These are phyloP conservation scores for Channa maculata DNA, from an alignment of 2,113 vertebrate genomes.

Conservation along the genomic window DNA sequence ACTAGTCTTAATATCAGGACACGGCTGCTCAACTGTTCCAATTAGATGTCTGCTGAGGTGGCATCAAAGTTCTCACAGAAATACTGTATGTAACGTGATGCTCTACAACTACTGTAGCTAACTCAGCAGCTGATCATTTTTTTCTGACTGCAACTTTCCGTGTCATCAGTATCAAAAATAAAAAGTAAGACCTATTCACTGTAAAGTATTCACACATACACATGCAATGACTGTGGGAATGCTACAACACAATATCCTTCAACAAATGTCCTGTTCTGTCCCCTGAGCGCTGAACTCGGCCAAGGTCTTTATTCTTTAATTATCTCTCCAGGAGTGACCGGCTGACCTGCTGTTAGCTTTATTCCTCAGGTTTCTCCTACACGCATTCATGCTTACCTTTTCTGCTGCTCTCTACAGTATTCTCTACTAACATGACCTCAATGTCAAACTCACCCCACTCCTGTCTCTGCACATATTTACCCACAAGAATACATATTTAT, in stretches of 20 bases:
- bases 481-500: not conserved
- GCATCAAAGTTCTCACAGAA: not conserved
- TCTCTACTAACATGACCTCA: conserved; percentile 7
- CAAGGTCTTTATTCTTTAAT: conserved; percentile 36
- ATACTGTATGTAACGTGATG: not conserved
- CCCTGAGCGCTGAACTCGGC: conserved; percentile 13
- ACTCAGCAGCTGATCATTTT: not conserved
- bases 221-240: not conserved
- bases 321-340: conserved; percentile 26
- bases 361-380: not conserved
- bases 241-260: conserved; percentile 6
- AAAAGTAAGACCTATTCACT: not conserved
- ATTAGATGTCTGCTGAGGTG: not conserved
- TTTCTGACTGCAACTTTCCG: not conserved
- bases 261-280: conserved; percentile 2
- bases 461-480: conserved; percentile 26
- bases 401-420: conserved; percentile 1
- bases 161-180: not conserved
- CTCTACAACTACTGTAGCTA: not conserved
- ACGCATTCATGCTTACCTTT: not conserved
- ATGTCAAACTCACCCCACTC: not conserved
- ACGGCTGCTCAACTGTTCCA: not conserved
- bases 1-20: not conserved
- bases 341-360: conserved; percentile 21
- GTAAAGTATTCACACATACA: not conserved